Percentiles rank a stretch among this genome's conserved stretches.
Conservation (phyloP, 2,797 vertebrate genomes). For the Bradypus variegatus region DNA sequence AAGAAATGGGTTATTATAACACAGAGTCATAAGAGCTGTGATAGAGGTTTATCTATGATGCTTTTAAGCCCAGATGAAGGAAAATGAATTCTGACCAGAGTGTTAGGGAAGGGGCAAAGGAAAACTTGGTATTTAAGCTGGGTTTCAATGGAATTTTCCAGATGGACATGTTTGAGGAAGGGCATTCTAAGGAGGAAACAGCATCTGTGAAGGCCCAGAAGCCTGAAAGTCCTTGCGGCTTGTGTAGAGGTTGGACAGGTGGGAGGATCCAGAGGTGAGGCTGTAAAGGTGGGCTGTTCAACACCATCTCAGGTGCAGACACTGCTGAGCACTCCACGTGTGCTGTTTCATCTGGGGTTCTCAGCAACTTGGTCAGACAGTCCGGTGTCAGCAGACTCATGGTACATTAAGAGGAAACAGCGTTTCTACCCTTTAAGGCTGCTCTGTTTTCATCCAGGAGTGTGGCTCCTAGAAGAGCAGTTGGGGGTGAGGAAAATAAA, state of each 20-base stretch:
- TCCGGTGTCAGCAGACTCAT: accelerated
- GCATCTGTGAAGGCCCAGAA: neutral
- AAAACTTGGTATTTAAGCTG: constrained; percentile 16
- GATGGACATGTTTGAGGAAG: neutral
- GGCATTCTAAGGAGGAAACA: neutral
- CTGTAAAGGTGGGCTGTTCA: neutral
- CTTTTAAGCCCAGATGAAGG: neutral
- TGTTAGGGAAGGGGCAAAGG: neutral
- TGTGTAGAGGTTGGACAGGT: neutral
- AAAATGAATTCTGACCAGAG: neutral
- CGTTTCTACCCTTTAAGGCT: neutral
- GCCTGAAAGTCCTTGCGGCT: neutral
- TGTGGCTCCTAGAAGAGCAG: neutral
- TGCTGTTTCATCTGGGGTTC: neutral
- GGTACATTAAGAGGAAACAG: neutral
- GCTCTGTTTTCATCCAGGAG: neutral
- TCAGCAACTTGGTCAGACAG: neutral
- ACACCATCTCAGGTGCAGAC: neutral
- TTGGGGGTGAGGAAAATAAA: neutral
- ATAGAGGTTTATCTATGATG: neutral
- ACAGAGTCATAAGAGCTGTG: neutral
- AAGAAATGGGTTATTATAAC: neutral
- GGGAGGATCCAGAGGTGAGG: neutral
- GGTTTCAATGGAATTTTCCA: neutral
- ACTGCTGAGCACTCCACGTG: accelerated